Evolutionary conservation across 1,140 invertebrate genomes (phyloP).

Genomic region (Arctopsyche grandis): DNA sequence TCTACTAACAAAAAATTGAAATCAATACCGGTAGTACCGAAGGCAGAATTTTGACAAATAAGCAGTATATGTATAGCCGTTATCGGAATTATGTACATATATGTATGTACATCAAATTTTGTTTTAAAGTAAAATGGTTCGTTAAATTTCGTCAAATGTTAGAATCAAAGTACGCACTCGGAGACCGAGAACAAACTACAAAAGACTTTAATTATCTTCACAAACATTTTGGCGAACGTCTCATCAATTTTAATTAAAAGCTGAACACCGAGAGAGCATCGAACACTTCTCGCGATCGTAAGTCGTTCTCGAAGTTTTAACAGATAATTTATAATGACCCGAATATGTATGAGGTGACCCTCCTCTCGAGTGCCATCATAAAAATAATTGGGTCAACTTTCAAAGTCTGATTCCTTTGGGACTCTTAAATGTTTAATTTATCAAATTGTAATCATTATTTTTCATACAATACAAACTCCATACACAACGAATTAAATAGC

Average conservation of each 20-base stretch:
- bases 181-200: slow-evolving; percentile 2
- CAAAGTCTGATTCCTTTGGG: slow-evolving; percentile 12
- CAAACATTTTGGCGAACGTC: slow-evolving; percentile 48
- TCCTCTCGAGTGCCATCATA: slow-evolving; percentile 25
- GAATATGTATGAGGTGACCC: slow-evolving; percentile 35
- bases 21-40: too few relatives aligned
- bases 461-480: too few relatives aligned
- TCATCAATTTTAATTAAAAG: slow-evolving; percentile 52
- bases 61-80: too few relatives aligned
- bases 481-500: too few relatives aligned
- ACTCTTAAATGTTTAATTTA: slow-evolving; percentile 3
- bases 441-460: neutral
- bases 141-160: neutral
- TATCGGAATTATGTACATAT: too few relatives aligned
- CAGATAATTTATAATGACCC: slow-evolving; percentile 46
- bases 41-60: too few relatives aligned
- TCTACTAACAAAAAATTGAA: too few relatives aligned
- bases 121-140: too few relatives aligned
- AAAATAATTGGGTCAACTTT: slow-evolving; percentile 42
- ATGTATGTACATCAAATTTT: too few relatives aligned
- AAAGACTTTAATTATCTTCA: slow-evolving; percentile 44
- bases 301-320: slow-evolving; percentile 16
- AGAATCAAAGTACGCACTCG: neutral
- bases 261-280: slow-evolving; percentile 13
- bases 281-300: neutral